A percentile compares a stretch with the other conserved stretches of the same genome.
Conservation (phyloP, 2,888 invertebrate species). For the Pristionchus fissidentatus region DNA sequence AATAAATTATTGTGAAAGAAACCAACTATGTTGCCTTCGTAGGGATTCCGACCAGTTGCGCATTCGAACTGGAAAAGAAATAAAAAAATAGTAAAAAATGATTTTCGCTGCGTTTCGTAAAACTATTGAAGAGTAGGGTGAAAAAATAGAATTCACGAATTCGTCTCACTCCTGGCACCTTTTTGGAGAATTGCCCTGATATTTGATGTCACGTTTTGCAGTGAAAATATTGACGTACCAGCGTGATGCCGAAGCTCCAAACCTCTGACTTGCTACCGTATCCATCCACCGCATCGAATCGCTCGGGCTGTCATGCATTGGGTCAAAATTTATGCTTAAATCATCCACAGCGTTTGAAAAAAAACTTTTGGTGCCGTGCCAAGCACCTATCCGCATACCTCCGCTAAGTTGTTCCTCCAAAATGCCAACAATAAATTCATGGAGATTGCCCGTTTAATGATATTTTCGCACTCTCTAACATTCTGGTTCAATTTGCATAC, state of each 20-base stretch:
- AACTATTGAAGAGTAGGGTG: background rate
- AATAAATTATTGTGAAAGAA: background rate
- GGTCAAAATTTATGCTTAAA: background rate
- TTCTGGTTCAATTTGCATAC: background rate
- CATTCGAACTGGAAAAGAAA: background rate
- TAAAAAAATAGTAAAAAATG: background rate
- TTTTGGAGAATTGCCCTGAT: too few species aligned
- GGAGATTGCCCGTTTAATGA: background rate
- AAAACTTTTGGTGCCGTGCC: background rate
- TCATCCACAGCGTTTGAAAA: background rate
- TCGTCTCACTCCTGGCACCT: too few species aligned
- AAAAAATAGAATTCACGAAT: background rate
- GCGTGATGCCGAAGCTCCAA: background rate
- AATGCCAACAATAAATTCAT: background rate
- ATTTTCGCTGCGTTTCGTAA: background rate
- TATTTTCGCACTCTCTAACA: background rate
- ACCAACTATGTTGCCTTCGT: background rate
- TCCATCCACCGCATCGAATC: background rate
- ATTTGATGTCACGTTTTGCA: background rate
- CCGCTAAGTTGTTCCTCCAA: background rate
- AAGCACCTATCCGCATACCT: too few species aligned
- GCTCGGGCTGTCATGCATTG: conserved; percentile 26
- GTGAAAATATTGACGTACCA: background rate
- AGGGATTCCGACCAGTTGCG: background rate
- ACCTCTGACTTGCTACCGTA: conserved; percentile 19